Evolutionary conservation across 2,797 vertebrate species (phyloP).

Genomic region (Pteropus rufus): DNA sequence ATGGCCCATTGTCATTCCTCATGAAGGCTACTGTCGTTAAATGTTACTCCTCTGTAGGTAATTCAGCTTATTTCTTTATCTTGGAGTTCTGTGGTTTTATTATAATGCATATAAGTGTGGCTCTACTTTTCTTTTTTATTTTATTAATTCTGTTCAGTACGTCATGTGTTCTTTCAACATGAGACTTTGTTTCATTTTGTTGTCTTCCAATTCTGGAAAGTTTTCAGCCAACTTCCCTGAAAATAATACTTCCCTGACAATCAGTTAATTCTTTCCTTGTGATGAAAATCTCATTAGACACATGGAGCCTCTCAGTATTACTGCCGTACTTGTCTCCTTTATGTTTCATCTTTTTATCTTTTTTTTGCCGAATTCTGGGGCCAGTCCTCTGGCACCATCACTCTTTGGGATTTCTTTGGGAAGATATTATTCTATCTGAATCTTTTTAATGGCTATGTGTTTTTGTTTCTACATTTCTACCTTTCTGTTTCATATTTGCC

Average conservation of each 20-base stretch:
- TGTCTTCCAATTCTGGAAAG: neutral
- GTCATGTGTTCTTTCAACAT: neutral
- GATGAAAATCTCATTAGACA: neutral
- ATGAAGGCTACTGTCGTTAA: neutral
- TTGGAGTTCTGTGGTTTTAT: neutral
- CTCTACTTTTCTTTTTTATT: neutral
- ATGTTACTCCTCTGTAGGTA: neutral
- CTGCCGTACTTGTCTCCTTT: neutral
- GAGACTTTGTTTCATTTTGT: neutral
- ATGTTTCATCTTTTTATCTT: neutral
- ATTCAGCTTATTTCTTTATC: neutral
- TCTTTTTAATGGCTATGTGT: neutral
- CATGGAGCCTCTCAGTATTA: neutral
- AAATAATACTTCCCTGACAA: neutral
- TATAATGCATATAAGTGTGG: neutral
- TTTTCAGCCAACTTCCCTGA: conserved; percentile 2
- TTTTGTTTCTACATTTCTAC: neutral
- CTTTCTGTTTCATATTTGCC: neutral
- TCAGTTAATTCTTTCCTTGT: neutral
- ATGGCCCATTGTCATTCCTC: neutral
- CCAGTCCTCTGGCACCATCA: neutral
- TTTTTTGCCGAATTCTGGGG: neutral
- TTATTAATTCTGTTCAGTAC: neutral
- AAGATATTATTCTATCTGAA: neutral
- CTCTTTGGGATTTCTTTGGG: neutral